These are phyloP conservation scores for Cavia porcellus DNA, from an alignment of 2,113 vertebrate species.

Conservation along the genomic window DNA sequence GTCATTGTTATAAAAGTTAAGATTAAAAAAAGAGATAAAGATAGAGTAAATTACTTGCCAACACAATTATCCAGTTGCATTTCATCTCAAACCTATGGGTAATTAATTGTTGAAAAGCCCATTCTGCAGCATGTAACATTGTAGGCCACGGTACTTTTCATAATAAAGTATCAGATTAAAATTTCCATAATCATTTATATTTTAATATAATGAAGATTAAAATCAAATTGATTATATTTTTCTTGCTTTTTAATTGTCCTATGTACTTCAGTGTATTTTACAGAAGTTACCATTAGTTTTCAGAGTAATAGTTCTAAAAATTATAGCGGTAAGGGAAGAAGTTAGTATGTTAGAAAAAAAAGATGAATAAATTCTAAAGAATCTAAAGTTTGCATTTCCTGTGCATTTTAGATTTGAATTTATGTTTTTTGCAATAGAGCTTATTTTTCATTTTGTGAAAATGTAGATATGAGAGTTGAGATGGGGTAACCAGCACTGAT, in stretches of 20 bases:
- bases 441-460: slow-evolving; percentile 3
- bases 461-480: not conserved
- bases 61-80: not conserved
- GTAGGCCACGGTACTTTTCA: not conserved
- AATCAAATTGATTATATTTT: not conserved
- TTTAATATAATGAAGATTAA: not conserved
- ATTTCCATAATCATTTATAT: not conserved
- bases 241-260: not conserved
- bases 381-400: not conserved
- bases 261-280: not conserved
- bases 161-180: slow-evolving; percentile 32
- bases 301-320: not conserved
- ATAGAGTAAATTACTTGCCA: not conserved
- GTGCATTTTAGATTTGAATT: not conserved
- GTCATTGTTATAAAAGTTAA: not conserved
- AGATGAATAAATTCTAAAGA: not conserved
- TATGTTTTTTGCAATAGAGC: not conserved
- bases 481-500: not conserved
- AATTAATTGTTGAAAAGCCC: not conserved
- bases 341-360: not conserved
- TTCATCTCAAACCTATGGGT: not conserved
- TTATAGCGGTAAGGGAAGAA: not conserved
- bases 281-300: not conserved
- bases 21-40: not conserved
- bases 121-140: not conserved